Evolutionary conservation across 2,888 invertebrate species (phyloP), one percentile per base, ranked within the genome.

Genomic region (Cyaniris semiargus): DNA sequence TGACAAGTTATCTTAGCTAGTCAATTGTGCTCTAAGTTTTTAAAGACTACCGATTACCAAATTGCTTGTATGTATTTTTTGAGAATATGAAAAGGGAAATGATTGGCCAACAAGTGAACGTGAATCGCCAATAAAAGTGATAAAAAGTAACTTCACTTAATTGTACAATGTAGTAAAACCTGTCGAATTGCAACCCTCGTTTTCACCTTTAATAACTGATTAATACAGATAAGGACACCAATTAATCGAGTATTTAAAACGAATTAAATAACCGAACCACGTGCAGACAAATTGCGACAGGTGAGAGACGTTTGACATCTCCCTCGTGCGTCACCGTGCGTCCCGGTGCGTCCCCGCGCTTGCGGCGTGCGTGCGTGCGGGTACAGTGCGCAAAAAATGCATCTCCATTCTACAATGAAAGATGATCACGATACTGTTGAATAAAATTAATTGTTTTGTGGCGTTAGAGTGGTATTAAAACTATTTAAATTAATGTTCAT

Each of bases 201-300:
- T 74, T 27, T 48, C 27, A 74, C 23, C 48, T 23, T 6, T 66
- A 27, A 31, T 18, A 27, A 38, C 71, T n/a, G 71, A 38, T 71
- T 38, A 38, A 34, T 80, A 88, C 88, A 84, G 88, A 89, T 89
- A 92, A 88, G 89, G 90, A 83, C 83, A 82, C 84, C 87, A 87
- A 89, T 90, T 89, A 91, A 91, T 90, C 87, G 53, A 21, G 27
- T 87, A 88, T 87, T 85, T 82, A 84, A 84, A 84, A 87, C 84
- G 85, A 87, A 86, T 90, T 93, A 91, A 91, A 90, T 90, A 93
- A 88, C 85, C 91, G 86, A 88, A 87, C 80, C 90, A 91, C 91
- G 91, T 91, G 79, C 78, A 81, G 90, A 91, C 92, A 92, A 91
- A 92, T 93, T 91, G 89, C 86, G 84, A 84, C 88, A 85, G 86